Evolutionary conservation across 1,140 invertebrate species (phyloP), one percentile per base, ranked within the genome.

Genomic region (Pomacea maculata): DNA sequence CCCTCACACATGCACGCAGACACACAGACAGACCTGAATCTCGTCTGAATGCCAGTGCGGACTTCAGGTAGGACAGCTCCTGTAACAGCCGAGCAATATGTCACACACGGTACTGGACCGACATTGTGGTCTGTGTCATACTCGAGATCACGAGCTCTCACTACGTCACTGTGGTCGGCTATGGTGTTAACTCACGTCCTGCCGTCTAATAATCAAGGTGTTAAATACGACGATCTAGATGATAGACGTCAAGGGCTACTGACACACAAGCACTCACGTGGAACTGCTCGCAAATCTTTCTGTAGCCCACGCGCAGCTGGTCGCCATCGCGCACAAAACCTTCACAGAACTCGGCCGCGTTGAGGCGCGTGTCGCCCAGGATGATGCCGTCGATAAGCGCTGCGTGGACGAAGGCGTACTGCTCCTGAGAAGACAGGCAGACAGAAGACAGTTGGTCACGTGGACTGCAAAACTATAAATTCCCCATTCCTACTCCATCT

Each of bases 61-160:
- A 78, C 67, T 78, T 78, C 15, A 78, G 77, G 52, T 78, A 78
- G 8, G 77, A 78, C 77, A 78, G 52, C 54, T 78, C 77, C 77
- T 78, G 77, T 21, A 72, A 72, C 52, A 10, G 34, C 25, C 71
- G 17, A 19, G 55, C 57, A 25, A 75, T 63, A 29, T 17, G n/a
- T 61, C 11, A 61, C 11, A 61, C 15, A 61, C 11, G 15, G 15
- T 61, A 2, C 4, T 61, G 0, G 57, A 61, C 57, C 57, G 11
- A 45, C 34, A 45, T 4, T 45, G 1, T 45, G 34, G 34, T 45
- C 34, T 2, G 34, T 5, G 5, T 45, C 34, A 45, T 45, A 45
- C 34, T 45, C 2, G 34, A 45, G 3, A 45, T 45, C 34, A 45
- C 34, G 34, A 45, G 34, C 34, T 4, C 34, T 45, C 34, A 45